Conservation (phyloP, 2,113 vertebrate species). For the Mionectes macconnelli region DNA sequence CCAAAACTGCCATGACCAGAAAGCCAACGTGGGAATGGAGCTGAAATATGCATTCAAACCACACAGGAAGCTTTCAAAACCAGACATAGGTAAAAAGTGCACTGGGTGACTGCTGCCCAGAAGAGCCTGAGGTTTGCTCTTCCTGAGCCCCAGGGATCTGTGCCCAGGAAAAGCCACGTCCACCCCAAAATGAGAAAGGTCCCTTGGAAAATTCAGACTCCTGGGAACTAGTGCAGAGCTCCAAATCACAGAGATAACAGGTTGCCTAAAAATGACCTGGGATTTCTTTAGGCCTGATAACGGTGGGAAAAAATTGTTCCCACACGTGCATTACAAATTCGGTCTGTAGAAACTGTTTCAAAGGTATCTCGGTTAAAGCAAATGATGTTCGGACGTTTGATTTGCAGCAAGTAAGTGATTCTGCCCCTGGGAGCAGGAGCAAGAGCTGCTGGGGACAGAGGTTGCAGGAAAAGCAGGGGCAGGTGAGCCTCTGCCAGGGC, state of each 20-base stretch:
- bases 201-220: background rate
- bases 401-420: background rate
- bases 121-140: background rate
- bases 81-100: background rate
- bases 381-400: background rate
- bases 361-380: background rate
- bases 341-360: background rate
- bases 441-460: background rate
- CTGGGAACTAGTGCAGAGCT: background rate
- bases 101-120: background rate
- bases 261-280: background rate
- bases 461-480: background rate
- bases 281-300: slow-evolving; percentile 19
- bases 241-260: background rate
- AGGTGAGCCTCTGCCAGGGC: background rate
- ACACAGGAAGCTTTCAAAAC: background rate
- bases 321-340: background rate
- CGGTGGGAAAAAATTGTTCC: background rate
- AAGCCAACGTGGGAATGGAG: background rate
- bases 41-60: background rate
- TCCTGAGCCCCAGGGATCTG: background rate
- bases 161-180: rapidly evolving
- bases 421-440: background rate
- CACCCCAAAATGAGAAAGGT: background rate
- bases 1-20: background rate